Conservation (phyloP, 2,888 invertebrate genomes). For the Idaea biselata region DNA sequence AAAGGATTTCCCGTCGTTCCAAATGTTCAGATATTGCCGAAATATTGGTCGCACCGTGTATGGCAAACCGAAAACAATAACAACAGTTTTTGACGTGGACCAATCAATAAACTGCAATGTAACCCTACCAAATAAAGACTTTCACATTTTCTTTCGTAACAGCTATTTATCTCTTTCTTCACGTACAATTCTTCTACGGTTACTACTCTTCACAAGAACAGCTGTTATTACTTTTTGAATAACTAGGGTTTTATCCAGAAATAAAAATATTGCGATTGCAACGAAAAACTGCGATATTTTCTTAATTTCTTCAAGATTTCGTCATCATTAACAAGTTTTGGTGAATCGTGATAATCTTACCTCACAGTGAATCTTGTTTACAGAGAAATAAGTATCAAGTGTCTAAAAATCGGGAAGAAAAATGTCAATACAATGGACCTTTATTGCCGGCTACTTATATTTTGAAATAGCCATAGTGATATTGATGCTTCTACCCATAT, state of each 20-base stretch:
- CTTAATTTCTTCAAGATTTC: not conserved
- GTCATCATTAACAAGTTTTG: not conserved
- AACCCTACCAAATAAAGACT: not conserved
- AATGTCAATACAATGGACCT: slow-evolving; percentile 91
- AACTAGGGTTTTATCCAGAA: not conserved
- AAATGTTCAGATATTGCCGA: too few relatives aligned
- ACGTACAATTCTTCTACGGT: not conserved
- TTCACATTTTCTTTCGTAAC: not conserved
- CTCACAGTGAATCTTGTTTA: not conserved
- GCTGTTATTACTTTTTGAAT: not conserved
- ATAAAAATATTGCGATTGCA: not conserved
- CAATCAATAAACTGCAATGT: not conserved
- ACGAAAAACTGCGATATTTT: not conserved
- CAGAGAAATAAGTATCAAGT: slow-evolving; percentile 25
- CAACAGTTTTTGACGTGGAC: not conserved
- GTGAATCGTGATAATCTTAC: not conserved
- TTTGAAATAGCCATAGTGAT: slow-evolving; percentile 83
- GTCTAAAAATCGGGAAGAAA: not conserved
- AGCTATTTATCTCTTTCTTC: not conserved
- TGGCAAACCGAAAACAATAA: too few relatives aligned
- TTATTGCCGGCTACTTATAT: slow-evolving; percentile 87
- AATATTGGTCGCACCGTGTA: too few relatives aligned
- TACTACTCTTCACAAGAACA: not conserved
- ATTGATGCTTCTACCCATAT: slow-evolving; percentile 84
- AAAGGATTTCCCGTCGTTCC: too few relatives aligned